Evolutionary conservation across 2,797 vertebrate species (phyloP), one percentile per base, ranked within the genome.

Genomic region (Lerista edwardsae): DNA sequence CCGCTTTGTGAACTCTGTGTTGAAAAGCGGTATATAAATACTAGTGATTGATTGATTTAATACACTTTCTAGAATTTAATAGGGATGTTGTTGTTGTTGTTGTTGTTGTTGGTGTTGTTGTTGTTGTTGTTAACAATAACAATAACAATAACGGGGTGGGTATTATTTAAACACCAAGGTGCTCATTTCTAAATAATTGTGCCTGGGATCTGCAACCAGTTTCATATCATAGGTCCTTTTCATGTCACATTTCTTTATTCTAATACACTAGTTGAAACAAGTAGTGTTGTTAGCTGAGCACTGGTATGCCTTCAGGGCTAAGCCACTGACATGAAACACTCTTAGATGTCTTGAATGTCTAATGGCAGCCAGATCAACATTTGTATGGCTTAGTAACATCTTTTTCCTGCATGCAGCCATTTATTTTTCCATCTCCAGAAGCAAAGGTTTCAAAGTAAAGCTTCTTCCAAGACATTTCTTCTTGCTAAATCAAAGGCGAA

Each of bases 321-420:
- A 79, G 57, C 39, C 39, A 34, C 25, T 47, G 73, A 61, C 29
- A 47, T 61, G 47, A 57, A 68, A 80, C 61, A 9, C 51, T 47
- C 14, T 75, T 62, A 80, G 29, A 80, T 75, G 64, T 47, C 8
- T 80, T 39, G 41, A 65, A 61, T 47, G 36, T 69, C 39, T 80
- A 67, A 69, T 59, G 39, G 71, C 59, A 75, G 47, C n/a, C 51
- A 65, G 64, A 75, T 85, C 73, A 47, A 85, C 64, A 81, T 67
- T 80, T 75, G 62, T 59, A 75, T 51, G 44, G 47, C 84, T 75
- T 80, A 80, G 62, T 61, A 80, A 75, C 72, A 81, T 47, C 31
- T 73, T n/a, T 82, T 29, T 85, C 8, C n/a, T 62, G 9, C 39
- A 25, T 67, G 51, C 3, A 65, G 55, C 19, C 73, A 78, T 81